Evolutionary conservation across 2,888 invertebrate genomes (phyloP).

Genomic region (Thecophora atra): DNA sequence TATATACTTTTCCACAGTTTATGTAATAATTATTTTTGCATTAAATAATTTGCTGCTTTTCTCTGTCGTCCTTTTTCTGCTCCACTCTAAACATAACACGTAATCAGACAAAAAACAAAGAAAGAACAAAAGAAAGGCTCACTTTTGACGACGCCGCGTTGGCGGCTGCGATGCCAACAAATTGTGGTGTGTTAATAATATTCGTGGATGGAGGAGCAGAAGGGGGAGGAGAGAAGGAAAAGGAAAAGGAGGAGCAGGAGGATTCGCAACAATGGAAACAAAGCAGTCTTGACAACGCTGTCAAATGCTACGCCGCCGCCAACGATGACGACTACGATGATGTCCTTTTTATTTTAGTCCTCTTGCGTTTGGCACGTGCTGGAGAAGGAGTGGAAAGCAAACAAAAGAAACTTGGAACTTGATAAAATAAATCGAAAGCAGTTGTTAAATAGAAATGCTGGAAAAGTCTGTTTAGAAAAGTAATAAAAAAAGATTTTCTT

Average conservation of each 20-base stretch:
- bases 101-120: conserved; percentile 8
- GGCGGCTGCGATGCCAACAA: conserved; percentile 40
- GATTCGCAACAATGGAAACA: background rate
- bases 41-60: background rate
- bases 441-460: too few species aligned
- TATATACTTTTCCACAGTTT: background rate
- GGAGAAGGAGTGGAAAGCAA: too few species aligned
- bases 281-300: background rate
- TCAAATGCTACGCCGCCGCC: too few species aligned
- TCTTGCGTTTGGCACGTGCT: too few species aligned
- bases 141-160: conserved; percentile 44
- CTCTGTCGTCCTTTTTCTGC: background rate
- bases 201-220: background rate
- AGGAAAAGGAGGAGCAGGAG: background rate
- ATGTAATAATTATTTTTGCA: background rate
- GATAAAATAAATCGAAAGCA: too few species aligned
- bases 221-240: background rate
- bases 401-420: too few species aligned
- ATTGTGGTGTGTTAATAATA: background rate
- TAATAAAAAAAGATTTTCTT: too few species aligned
- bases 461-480: too few species aligned
- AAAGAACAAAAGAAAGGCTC: too few species aligned
- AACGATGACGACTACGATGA: too few species aligned
- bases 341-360: too few species aligned
- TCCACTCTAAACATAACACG: background rate